Percentiles rank a stretch among this genome's conserved stretches.
phyloP scores from a whole-genome alignment of 1,140 invertebrate species.

The Drosophila malerkotliana region DNA sequence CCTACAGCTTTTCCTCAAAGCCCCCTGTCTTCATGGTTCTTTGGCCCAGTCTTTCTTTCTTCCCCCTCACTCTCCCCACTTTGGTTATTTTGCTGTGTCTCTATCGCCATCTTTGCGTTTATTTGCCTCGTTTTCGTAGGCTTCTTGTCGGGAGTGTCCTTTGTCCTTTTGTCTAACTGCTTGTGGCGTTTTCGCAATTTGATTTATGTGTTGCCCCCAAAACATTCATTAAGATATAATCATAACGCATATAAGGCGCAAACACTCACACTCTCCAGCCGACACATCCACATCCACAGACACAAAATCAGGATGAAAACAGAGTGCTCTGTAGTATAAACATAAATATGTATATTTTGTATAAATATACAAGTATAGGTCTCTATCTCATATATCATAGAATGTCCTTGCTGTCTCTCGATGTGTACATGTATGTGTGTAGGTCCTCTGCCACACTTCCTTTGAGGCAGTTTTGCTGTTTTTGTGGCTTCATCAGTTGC shows the following conservation, averaged over 20 bases:
- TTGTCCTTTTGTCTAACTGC: slow-evolving; percentile 66
- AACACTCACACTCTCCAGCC: neutral
- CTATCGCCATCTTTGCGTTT: slow-evolving; percentile 5
- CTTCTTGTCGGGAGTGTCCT: slow-evolving; percentile 17
- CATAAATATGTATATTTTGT: neutral
- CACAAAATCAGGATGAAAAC: neutral
- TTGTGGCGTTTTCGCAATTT: slow-evolving; percentile 77
- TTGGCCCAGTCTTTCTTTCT: neutral
- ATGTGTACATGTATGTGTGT: neutral
- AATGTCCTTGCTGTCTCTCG: slow-evolving; percentile 17
- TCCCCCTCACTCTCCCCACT: neutral
- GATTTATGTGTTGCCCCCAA: slow-evolving; percentile 75
- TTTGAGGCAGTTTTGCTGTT: slow-evolving; percentile 14
- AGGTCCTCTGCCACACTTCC: neutral
- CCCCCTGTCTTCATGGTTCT: too few species aligned
- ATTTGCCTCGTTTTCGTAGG: slow-evolving; percentile 35
- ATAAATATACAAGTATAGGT: neutral
- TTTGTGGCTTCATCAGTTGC: slow-evolving; percentile 43
- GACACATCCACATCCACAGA: too few species aligned
- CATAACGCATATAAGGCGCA: slow-evolving; percentile 64
- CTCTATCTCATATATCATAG: slow-evolving; percentile 20
- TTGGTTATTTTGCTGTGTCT: neutral
- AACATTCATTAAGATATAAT: slow-evolving; percentile 82
- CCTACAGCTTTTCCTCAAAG: too few species aligned
- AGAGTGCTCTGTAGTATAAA: neutral